Conservation (phyloP, 2,797 vertebrate genomes). For the Otolemur crassicaudatus region DNA sequence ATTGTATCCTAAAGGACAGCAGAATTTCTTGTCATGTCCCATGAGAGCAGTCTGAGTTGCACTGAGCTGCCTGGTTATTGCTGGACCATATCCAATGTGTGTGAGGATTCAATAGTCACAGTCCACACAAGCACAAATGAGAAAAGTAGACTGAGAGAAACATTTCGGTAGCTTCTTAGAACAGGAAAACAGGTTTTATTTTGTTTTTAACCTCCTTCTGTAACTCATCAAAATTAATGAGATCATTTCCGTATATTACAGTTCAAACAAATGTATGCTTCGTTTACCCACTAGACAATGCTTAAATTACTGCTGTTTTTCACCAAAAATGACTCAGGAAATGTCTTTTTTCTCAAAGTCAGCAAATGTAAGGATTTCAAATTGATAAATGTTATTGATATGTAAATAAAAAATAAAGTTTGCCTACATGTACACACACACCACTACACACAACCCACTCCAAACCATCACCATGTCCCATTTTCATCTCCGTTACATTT, state of each 20-base stretch:
- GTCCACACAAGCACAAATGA: neutral
- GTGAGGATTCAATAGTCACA: slow-evolving; percentile 35
- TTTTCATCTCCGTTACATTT: neutral
- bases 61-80: slow-evolving; percentile 74
- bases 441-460: neutral
- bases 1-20: slow-evolving; percentile 85
- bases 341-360: neutral
- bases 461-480: neutral
- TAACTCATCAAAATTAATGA: slow-evolving; percentile 50
- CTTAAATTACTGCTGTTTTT: neutral
- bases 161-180: neutral
- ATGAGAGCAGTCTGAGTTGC: slow-evolving; percentile 70
- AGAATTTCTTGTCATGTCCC: slow-evolving; percentile 74
- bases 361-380: neutral
- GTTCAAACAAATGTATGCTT: neutral
- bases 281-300: neutral
- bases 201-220: slow-evolving; percentile 19
- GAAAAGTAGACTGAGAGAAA: neutral
- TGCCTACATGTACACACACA: no score
- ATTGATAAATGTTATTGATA: neutral
- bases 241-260: neutral
- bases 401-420: neutral
- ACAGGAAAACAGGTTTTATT: slow-evolving; percentile 32
- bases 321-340: neutral
- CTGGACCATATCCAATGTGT: slow-evolving; percentile 67